Percentiles rank a stretch among this genome's conserved stretches.
phyloP scores from a whole-genome alignment of 1,140 invertebrate species.

The Diploscapter pachys region DNA sequence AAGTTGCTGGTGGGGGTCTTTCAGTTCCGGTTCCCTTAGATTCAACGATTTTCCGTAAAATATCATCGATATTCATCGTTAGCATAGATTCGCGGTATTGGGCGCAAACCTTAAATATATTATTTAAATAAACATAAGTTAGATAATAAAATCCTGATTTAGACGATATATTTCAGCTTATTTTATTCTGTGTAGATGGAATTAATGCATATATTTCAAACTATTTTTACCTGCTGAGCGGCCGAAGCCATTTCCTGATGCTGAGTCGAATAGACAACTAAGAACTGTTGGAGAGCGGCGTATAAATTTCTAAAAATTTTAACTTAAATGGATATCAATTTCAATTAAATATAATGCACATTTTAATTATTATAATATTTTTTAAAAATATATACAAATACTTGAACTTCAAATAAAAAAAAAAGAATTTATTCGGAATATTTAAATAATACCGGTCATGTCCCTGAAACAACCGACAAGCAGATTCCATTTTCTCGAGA shows the following conservation, averaged over 20 bases:
- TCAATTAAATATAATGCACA: background rate
- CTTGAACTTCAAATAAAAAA: background rate
- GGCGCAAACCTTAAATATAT: conserved; percentile 41
- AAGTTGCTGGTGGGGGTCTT: conserved; percentile 33
- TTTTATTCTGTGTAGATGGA: too few species aligned
- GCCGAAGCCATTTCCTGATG: conserved; percentile 11
- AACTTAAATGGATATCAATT: background rate
- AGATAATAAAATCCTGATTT: too few species aligned
- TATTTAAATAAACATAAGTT: background rate
- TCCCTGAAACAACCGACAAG: conserved; percentile 24
- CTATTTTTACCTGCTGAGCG: background rate
- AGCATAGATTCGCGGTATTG: conserved; percentile 48
- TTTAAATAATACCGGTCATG: conserved; percentile 20
- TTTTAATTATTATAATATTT: background rate
- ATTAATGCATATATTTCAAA: too few species aligned
- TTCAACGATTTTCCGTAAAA: conserved; percentile 52
- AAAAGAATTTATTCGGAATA: background rate
- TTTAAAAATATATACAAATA: too few species aligned
- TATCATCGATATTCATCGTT: conserved; percentile 47
- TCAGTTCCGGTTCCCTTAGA: conserved; percentile 53
- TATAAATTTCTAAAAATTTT: conserved; percentile 6
- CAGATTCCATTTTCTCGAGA: conserved; percentile 51
- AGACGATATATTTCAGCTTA: too few species aligned
- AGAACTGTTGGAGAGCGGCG: conserved; percentile 26
- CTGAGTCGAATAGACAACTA: conserved; percentile 20